Percentiles rank a stretch among this genome's conserved stretches.
These are phyloP conservation scores for Trinorchestia longiramus DNA, from an alignment of 1,140 invertebrate species.

Conservation along the genomic window DNA sequence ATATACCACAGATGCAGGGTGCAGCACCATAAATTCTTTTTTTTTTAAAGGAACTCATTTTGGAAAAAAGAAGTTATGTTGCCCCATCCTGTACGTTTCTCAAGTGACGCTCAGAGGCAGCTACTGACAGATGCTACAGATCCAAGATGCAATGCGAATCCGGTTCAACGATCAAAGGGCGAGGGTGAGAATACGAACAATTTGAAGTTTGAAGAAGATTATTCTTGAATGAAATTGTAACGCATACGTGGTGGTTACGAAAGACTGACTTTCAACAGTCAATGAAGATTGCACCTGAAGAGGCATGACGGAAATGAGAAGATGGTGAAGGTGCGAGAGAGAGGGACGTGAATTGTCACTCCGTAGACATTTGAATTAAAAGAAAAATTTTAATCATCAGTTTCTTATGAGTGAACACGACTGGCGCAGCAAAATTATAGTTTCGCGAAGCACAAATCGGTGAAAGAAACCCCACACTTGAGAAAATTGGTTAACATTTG, in stretches of 20 bases:
- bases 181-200: neutral
- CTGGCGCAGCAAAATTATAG: neutral
- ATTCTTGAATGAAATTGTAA: neutral
- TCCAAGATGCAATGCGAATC: neutral
- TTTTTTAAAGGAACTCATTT: no score
- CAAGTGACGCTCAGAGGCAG: neutral
- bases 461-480: neutral
- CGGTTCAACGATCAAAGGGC: neutral
- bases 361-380: neutral
- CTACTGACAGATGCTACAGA: neutral
- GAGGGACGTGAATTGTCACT: neutral
- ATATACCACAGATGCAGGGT: no score
- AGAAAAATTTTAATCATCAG: neutral
- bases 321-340: conserved; percentile 12
- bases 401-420: neutral
- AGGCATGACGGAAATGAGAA: neutral
- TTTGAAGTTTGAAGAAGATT: neutral
- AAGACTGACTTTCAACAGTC: neutral
- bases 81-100: neutral
- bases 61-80: no score
- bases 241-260: neutral
- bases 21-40: no score
- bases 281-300: neutral
- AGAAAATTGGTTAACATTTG: neutral
- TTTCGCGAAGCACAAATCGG: neutral